Percentiles rank a stretch among this genome's conserved stretches.
Evolutionary conservation across 2,797 vertebrate genomes (phyloP).

Genomic region (Buceros bicornis): DNA sequence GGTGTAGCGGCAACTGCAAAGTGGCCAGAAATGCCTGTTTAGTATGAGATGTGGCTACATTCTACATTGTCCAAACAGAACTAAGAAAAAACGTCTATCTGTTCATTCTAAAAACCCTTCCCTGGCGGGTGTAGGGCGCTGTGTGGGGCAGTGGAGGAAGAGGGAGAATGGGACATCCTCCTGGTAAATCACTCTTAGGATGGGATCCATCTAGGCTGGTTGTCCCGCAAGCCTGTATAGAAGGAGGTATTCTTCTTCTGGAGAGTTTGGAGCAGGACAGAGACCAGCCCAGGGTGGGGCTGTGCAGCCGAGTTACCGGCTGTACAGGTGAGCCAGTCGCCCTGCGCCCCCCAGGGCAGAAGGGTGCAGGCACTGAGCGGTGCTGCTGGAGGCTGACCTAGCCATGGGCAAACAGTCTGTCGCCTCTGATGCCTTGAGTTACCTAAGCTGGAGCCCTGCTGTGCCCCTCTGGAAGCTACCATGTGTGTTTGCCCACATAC

Average conservation of each 20-base stretch:
- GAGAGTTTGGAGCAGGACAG: background rate
- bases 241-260: background rate
- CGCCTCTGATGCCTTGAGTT: background rate
- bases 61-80: background rate
- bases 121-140: background rate
- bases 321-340: background rate
- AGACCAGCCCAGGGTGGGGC: fast-evolving
- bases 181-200: background rate
- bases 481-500: fast-evolving
- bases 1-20: background rate
- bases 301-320: background rate
- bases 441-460: background rate
- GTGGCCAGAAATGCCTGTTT: background rate
- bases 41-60: background rate
- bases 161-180: background rate
- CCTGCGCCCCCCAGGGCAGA: background rate
- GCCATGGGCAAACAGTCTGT: background rate
- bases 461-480: background rate
- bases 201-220: background rate
- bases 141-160: background rate
- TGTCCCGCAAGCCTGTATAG: background rate
- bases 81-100: background rate
- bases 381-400: background rate
- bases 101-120: background rate
- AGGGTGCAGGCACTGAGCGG: background rate